Conservation (phyloP, 2,888 invertebrate species). For the Alloplasta piceator region DNA sequence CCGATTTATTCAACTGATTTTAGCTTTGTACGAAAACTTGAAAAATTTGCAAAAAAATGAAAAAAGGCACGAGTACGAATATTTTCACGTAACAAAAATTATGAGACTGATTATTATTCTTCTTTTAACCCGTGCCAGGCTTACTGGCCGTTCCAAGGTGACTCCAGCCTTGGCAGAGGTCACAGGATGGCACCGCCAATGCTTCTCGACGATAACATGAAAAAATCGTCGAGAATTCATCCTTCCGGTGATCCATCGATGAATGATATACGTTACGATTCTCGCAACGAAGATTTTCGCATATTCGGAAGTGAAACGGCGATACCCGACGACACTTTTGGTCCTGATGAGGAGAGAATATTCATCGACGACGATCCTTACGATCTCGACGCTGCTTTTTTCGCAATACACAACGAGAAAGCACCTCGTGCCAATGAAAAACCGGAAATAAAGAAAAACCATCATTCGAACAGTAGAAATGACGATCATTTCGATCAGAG, state of each 20-base stretch:
- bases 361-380: constrained; percentile 81
- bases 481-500: constrained; percentile 42
- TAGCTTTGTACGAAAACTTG: neutral
- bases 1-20: too few species aligned
- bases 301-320: constrained; percentile 74
- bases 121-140: constrained; percentile 84
- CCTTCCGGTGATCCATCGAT: constrained; percentile 50
- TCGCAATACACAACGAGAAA: constrained; percentile 72
- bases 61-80: too few species aligned
- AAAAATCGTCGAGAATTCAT: constrained; percentile 31
- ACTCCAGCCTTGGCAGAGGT: constrained; percentile 87
- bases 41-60: neutral
- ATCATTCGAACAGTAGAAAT: constrained; percentile 1
- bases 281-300: constrained; percentile 69
- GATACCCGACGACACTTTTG: constrained; percentile 79
- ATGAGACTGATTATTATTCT: neutral
- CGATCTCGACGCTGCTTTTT: constrained; percentile 77
- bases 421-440: constrained; percentile 82
- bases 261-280: constrained; percentile 71
- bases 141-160: constrained; percentile 91
- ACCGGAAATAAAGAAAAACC: constrained; percentile 59
- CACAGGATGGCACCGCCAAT: constrained; percentile 85
- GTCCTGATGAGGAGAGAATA: constrained; percentile 81
- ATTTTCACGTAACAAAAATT: neutral
- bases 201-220: constrained; percentile 66